Conservation (phyloP, 2,888 invertebrate genomes). For the Carterocephalus palaemon region DNA sequence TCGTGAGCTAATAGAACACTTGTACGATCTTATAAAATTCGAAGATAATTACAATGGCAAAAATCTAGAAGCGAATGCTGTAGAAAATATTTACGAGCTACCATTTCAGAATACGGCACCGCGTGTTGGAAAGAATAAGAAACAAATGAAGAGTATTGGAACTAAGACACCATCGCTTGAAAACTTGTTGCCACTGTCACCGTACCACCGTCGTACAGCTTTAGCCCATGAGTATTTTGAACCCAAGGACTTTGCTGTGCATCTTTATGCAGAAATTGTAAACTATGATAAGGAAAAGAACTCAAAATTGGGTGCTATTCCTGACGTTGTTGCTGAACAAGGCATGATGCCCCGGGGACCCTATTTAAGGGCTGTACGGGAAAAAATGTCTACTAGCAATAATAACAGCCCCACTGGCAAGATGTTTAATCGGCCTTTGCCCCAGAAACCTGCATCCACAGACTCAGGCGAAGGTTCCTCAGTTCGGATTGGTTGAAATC, state of each 20-base stretch:
- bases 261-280: constrained; percentile 81
- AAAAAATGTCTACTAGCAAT: constrained; percentile 62
- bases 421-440: constrained; percentile 84
- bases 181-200: constrained; percentile 72
- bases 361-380: constrained; percentile 80
- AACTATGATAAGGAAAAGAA: constrained; percentile 64
- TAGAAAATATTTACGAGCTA: constrained; percentile 82
- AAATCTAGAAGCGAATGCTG: constrained; percentile 37
- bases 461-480: constrained; percentile 68
- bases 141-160: constrained; percentile 75
- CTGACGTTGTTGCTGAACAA: constrained; percentile 67
- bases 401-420: constrained; percentile 50
- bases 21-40: constrained; percentile 86
- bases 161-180: constrained; percentile 80
- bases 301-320: constrained; percentile 53
- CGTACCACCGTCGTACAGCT: constrained; percentile 65
- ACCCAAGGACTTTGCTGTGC: constrained; percentile 75
- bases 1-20: constrained; percentile 86
- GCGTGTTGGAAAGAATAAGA: constrained; percentile 60
- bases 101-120: constrained; percentile 72
- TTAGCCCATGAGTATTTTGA: constrained; percentile 73
- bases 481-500: constrained; percentile 40
- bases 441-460: constrained; percentile 76
- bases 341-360: constrained; percentile 73
- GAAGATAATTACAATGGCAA: constrained; percentile 82